Conservation (phyloP, 2,113 vertebrate genomes). For the Ailuropoda melanoleuca region DNA sequence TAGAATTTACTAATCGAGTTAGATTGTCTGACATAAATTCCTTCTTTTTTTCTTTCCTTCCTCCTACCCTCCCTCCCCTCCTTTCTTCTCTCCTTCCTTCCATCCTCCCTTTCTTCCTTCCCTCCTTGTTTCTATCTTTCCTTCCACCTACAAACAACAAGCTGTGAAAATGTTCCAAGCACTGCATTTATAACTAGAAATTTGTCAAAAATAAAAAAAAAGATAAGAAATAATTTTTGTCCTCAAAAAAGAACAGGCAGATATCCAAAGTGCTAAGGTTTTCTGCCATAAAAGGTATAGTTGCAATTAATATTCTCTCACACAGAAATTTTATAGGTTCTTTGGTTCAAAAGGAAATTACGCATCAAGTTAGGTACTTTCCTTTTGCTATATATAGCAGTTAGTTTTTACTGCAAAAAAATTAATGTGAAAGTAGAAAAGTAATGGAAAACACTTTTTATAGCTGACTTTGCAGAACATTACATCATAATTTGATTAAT, state of each 20-base stretch:
- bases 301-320: constrained; percentile 56
- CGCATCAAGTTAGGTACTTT: constrained; percentile 48
- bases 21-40: neutral
- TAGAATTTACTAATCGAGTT: neutral
- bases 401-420: constrained; percentile 71
- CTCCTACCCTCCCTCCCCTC: too few relatives aligned
- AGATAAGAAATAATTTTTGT: neutral
- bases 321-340: constrained; percentile 41
- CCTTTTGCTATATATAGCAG: constrained; percentile 61
- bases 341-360: constrained; percentile 67
- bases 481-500: constrained; percentile 73
- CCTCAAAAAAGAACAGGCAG: constrained; percentile 28
- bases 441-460: constrained; percentile 71
- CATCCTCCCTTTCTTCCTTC: too few relatives aligned
- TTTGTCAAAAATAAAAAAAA: neutral
- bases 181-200: constrained; percentile 3
- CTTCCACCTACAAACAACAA: neutral
- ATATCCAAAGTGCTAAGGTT: neutral
- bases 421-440: constrained; percentile 65
- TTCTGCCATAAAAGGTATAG: constrained; percentile 54
- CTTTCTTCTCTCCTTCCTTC: neutral
- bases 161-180: neutral
- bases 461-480: constrained; percentile 72
- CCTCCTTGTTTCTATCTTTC: neutral
- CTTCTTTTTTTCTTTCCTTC: neutral